Percentiles rank a stretch among this genome's conserved stretches.
phyloP scores from a whole-genome alignment of 2,888 invertebrate genomes.

The Eupithecia pulchellata region DNA sequence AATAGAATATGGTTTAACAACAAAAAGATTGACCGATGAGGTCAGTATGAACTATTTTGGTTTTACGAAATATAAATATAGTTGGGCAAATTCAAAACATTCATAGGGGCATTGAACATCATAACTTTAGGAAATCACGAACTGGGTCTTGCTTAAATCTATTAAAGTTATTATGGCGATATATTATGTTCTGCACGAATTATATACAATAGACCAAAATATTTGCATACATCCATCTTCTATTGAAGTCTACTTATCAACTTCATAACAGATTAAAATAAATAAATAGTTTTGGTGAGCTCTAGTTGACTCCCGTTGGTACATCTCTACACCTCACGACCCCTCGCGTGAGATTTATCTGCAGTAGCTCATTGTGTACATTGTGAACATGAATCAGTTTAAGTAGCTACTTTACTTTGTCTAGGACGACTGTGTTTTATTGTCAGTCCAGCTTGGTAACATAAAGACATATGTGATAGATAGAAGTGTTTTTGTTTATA shows the following conservation, averaged over 20 bases:
- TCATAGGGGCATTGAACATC: neutral
- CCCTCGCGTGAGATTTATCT: constrained; percentile 43
- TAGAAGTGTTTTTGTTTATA: too few species aligned
- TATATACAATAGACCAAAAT: too few species aligned
- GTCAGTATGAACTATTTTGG: neutral
- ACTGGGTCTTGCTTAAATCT: too few species aligned
- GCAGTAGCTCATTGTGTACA: constrained; percentile 32
- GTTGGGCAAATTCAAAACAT: neutral
- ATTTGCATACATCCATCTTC: neutral
- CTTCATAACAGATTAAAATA: neutral
- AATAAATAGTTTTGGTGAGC: too few species aligned
- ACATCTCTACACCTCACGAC: constrained; percentile 16
- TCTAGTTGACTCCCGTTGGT: neutral
- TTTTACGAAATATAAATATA: neutral
- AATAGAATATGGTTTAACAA: neutral
- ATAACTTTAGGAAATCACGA: neutral
- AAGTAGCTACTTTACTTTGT: constrained; percentile 31
- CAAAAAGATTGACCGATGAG: neutral
- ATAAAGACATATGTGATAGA: constrained; percentile 7
- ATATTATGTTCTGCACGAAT: too few species aligned
- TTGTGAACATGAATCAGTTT: constrained; percentile 28
- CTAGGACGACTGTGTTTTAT: constrained; percentile 24
- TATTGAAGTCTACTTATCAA: neutral
- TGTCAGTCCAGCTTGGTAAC: constrained; percentile 17
- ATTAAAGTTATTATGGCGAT: too few species aligned